These are phyloP conservation scores for Helobdella robusta DNA, from an alignment of 2,888 invertebrate genomes.

Conservation along the genomic window DNA sequence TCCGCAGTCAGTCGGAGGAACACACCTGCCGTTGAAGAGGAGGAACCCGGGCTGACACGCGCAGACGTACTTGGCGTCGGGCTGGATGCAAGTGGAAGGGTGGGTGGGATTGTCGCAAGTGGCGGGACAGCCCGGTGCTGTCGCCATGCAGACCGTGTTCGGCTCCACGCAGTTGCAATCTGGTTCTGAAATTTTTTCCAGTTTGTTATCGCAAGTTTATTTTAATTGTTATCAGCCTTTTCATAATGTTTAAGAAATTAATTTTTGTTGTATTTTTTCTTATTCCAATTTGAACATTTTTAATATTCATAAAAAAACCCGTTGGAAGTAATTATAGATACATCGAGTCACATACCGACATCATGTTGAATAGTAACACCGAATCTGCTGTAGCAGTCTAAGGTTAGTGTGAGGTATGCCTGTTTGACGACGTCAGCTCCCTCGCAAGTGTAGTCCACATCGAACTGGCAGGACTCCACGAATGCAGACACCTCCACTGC, in stretches of 20 bases:
- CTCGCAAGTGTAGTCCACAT: not conserved
- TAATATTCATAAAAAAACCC: too few species aligned
- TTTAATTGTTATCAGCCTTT: not conserved
- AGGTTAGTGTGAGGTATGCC: not conserved
- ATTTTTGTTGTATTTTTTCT: not conserved
- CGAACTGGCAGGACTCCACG: not conserved
- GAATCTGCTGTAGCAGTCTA: not conserved
- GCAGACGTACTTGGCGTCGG: slow-evolving; percentile 8
- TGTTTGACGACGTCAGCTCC: not conserved
- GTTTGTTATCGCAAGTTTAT: not conserved
- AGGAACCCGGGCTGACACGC: slow-evolving; percentile 9
- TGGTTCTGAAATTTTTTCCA: not conserved
- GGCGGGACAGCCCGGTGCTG: slow-evolving; percentile 1
- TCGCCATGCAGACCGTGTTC: slow-evolving; percentile 4
- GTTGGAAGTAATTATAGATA: too few species aligned
- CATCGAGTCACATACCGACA: too few species aligned
- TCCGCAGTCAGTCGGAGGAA: slow-evolving; percentile 9
- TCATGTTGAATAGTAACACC: not conserved
- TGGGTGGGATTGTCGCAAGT: not conserved
- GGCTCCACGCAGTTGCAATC: not conserved
- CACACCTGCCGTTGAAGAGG: slow-evolving; percentile 20
- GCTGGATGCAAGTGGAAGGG: not conserved
- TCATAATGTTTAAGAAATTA: not conserved
- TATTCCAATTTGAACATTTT: too few species aligned
- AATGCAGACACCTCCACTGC: not conserved